A percentile compares a stretch with the other conserved stretches of the same genome.
Conservation (phyloP, 2,797 vertebrate species). For the Parauchenoglanis punctatus region DNA sequence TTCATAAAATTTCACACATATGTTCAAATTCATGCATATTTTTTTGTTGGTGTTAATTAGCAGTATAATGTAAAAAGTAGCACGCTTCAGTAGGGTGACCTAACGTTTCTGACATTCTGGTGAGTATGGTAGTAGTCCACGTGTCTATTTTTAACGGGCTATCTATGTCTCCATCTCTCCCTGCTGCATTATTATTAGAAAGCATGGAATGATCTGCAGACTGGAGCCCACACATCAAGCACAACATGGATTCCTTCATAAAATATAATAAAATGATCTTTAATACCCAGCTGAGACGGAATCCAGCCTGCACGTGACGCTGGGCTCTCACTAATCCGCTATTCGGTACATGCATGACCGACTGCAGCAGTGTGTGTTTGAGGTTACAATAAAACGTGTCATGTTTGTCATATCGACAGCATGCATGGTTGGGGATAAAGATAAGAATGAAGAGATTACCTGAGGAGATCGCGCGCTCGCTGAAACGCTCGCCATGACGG, state of each 20-base stretch:
- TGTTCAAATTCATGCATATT: not conserved
- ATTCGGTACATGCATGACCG: not conserved
- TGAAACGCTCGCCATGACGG: slow-evolving; percentile 58
- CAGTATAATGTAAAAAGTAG: not conserved
- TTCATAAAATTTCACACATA: not conserved
- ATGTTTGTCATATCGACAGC: not conserved
- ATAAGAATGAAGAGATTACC: slow-evolving; percentile 50
- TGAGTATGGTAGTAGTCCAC: not conserved
- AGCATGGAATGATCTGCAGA: not conserved
- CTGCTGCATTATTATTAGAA: not conserved
- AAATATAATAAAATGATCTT: not conserved
- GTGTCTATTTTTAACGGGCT: slow-evolving; percentile 9
- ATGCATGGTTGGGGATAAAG: not conserved
- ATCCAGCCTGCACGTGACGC: not conserved
- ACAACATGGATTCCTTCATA: not conserved
- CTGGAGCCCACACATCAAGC: no score
- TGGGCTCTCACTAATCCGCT: not conserved
- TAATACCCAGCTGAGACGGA: no score
- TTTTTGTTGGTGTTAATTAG: no score
- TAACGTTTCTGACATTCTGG: not conserved
- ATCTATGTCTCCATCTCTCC: not conserved
- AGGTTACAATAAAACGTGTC: not conserved
- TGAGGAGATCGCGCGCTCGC: slow-evolving; percentile 56
- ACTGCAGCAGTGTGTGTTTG: not conserved
- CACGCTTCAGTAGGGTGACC: not conserved